A percentile compares a stretch with the other conserved stretches of the same genome.
Conservation (phyloP, 2,797 vertebrate genomes). For the Halcyon badia region DNA sequence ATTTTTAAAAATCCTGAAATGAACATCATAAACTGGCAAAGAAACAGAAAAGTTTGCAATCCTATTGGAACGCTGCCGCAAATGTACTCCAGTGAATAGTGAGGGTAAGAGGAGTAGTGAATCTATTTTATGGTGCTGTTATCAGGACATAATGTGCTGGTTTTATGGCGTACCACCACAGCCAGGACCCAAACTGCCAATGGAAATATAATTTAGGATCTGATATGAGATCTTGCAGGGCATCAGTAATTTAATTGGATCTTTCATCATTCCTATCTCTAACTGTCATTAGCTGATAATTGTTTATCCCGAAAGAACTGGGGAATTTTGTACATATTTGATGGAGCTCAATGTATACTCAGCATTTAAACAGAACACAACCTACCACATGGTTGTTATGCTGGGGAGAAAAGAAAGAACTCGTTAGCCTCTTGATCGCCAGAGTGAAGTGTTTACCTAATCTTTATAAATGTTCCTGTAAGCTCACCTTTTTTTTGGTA, state of each 20-base stretch:
- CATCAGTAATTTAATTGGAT: conserved; percentile 64
- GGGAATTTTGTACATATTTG: neutral
- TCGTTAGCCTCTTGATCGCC: neutral
- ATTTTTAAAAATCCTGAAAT: neutral
- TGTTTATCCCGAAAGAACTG: conserved; percentile 28
- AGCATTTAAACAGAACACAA: neutral
- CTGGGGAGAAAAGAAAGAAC: neutral
- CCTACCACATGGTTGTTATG: neutral
- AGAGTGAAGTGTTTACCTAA: neutral
- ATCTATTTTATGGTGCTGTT: conserved; percentile 73
- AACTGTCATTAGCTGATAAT: conserved; percentile 44
- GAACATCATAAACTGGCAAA: neutral
- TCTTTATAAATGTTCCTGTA: neutral
- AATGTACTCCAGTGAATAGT: conserved; percentile 55
- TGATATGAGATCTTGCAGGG: conserved; percentile 43
- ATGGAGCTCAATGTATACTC: neutral
- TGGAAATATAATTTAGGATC: conserved; percentile 67
- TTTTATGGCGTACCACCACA: conserved; percentile 61
- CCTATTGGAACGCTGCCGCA: conserved; percentile 58
- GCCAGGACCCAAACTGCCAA: conserved; percentile 50
- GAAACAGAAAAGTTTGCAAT: conserved; percentile 33
- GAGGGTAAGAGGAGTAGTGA: conserved; percentile 65
- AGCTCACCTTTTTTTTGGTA: rapidly evolving
- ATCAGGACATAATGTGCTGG: conserved; percentile 60
- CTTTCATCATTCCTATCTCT: conserved; percentile 50